Conservation (phyloP, 2,113 vertebrate species). For the Rafetus swinhoei region DNA sequence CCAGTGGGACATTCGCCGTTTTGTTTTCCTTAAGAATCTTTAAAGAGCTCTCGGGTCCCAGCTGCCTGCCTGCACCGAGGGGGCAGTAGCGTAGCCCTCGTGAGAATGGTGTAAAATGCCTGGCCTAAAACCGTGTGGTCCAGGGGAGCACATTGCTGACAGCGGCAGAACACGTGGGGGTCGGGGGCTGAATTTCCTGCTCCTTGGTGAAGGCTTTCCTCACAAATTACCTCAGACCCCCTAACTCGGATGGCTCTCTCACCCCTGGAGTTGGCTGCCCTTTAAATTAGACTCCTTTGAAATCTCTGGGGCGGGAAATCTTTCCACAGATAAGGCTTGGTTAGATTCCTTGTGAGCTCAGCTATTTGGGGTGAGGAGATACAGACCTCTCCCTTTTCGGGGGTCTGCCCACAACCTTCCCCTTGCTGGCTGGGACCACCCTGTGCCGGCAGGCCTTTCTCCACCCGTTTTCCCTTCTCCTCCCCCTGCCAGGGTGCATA, state of each 20-base stretch:
- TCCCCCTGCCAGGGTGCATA: neutral
- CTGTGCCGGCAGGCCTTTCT: neutral
- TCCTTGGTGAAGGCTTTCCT: neutral
- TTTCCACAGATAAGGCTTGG: neutral
- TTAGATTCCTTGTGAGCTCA: neutral
- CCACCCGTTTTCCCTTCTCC: neutral
- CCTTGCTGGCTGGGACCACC: neutral
- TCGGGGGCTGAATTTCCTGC: neutral
- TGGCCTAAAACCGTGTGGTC: neutral
- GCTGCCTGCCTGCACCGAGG: conserved; percentile 17
- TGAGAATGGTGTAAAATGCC: neutral
- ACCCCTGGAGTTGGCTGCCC: neutral
- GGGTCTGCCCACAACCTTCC: neutral
- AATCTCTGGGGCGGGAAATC: neutral
- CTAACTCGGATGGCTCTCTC: neutral
- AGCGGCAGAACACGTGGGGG: neutral
- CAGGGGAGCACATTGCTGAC: neutral
- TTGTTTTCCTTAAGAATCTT: conserved; percentile 60
- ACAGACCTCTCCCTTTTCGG: neutral
- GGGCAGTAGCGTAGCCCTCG: neutral
- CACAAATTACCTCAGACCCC: neutral
- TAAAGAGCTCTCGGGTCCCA: conserved; percentile 12
- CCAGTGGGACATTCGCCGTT: conserved; percentile 49
- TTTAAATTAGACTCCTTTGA: neutral
- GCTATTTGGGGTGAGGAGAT: neutral